Base-by-base conservation (phyloP, 2,888 invertebrate genomes). In the Phengaris alcon region DNA sequence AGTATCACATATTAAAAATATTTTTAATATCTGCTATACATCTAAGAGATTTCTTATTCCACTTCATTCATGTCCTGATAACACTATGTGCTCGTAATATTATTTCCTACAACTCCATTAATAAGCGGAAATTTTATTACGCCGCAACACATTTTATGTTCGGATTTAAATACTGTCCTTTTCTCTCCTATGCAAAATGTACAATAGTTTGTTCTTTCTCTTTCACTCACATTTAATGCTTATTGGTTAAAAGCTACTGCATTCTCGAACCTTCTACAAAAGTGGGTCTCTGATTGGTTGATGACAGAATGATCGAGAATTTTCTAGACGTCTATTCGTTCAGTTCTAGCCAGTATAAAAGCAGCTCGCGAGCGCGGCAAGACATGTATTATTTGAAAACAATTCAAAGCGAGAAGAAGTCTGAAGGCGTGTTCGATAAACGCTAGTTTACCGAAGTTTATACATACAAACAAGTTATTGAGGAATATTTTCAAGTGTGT, bases 191-290 rank as follows among this genome's bases (percentile, higher is more conserved):
- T 44, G 13, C 6, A 10, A 6, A 54, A 4, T 1, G 46, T 57
- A 75, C 77, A 68, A 73, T 73, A 75, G 74, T 76, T 70, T 48
- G 57, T 77, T 35, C 52, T 77, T 64, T 64, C 64, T 64, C 64
- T 64, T 64, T 64, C 10, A 59, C n/a, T 70, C 75, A 73, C 54
- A 12, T 46, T 73, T 44, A 52, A 55, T 75, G 75, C 54, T 81
- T 76, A 87, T 87, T 88, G 86, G 87, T 76, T 72, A 75, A 52
- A 51, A 55, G 51, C 68, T 77, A 79, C 73, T 74, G 73, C n/a
- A 57, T 82, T 86, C 87, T 57, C 15, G 70, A 70, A 70, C 10
- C 44, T 52, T 70, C 70, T 51, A 70, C 15, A 52, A 70, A 35
- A 35, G 64, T 64, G 2, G 12, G 35, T 64, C 35, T 70, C 12